Conservation (phyloP, 2,113 vertebrate species). For the Struthio camelus region DNA sequence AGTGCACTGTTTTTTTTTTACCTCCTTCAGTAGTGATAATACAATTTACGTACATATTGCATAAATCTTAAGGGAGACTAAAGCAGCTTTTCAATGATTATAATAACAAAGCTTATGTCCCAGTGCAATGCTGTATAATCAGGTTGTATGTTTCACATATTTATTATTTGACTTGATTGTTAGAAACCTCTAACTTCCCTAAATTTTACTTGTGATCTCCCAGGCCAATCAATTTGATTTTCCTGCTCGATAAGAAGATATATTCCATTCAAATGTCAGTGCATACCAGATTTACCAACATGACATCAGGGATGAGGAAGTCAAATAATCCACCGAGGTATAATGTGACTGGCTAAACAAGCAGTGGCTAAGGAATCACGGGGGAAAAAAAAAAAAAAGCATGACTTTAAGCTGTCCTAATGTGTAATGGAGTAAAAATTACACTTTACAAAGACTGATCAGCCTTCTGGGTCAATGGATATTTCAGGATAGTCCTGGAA, state of each 20-base stretch:
- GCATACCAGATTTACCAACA: background rate
- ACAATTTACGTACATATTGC: background rate
- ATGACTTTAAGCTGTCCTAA: background rate
- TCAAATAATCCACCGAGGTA: background rate
- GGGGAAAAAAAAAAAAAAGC: background rate
- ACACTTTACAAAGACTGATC: background rate
- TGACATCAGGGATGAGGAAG: background rate
- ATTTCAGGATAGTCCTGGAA: background rate
- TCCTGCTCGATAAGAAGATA: background rate
- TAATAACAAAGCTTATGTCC: background rate
- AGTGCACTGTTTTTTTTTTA: background rate
- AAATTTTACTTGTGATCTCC: background rate
- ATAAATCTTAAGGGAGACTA: background rate
- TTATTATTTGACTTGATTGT: background rate
- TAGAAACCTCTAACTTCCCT: background rate
- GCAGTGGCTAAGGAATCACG: background rate
- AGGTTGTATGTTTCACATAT: background rate
- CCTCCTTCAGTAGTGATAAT: background rate
- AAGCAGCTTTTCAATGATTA: background rate
- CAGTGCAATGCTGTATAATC: background rate
- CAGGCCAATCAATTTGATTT: background rate
- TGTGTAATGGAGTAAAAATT: background rate
- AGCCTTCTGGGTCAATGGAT: background rate
- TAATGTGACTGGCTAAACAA: background rate
- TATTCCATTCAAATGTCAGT: background rate